Evolutionary conservation across 2,113 vertebrate genomes (phyloP).

Genomic region (Struthio camelus): DNA sequence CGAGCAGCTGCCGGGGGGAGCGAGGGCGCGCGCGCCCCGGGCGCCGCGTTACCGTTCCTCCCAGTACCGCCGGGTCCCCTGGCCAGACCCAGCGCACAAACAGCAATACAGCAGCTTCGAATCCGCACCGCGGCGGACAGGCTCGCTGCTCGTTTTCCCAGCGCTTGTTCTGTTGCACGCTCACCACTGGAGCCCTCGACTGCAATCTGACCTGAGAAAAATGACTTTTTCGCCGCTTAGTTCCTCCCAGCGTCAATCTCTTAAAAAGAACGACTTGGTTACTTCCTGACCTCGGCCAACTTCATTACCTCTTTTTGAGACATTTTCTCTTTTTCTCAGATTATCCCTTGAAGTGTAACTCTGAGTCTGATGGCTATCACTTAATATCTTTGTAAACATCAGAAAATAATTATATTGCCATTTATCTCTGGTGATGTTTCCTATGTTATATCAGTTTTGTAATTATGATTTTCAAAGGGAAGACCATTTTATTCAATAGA

Average conservation of each 20-base stretch:
- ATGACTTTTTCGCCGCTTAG: neutral
- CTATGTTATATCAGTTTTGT: neutral
- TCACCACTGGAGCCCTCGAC: neutral
- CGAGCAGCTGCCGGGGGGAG: too few species aligned
- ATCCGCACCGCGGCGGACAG: rapidly evolving
- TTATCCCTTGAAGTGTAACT: neutral
- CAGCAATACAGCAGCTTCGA: neutral
- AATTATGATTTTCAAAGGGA: neutral
- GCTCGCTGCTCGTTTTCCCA: neutral
- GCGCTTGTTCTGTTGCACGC: rapidly evolving
- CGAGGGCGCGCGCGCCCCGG: too few species aligned
- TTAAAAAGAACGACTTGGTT: neutral
- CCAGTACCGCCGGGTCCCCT: neutral
- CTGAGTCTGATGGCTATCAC: neutral
- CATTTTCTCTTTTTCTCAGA: neutral
- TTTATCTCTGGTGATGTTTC: neutral
- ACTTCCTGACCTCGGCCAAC: neutral
- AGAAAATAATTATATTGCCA: neutral
- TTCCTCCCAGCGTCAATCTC: neutral
- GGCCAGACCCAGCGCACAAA: neutral
- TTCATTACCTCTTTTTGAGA: neutral
- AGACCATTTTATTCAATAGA: neutral
- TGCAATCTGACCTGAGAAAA: neutral
- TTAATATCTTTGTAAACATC: neutral
- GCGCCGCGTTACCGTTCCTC: neutral